Percentiles rank a stretch among this genome's conserved stretches.
These are phyloP conservation scores for Styela clava DNA, from an alignment of 23 tunicate genomes.

Conservation along the genomic window DNA sequence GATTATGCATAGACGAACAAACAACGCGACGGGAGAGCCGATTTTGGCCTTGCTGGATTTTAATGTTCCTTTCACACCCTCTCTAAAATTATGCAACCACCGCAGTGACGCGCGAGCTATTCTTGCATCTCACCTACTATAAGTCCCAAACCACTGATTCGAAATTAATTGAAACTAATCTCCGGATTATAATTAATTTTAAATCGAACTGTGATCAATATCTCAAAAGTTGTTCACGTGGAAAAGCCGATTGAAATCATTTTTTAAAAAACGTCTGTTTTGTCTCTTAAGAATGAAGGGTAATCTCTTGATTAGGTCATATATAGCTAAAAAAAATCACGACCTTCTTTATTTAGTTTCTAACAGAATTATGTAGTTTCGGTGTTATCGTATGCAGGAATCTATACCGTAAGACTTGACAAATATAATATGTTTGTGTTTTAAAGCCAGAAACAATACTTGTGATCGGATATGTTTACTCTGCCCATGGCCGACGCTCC, in stretches of 20 bases:
- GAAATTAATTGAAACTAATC: conserved; percentile 15
- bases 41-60: not conserved
- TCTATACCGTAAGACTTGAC: not conserved
- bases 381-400: not conserved
- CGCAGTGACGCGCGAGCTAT: conserved; percentile 9
- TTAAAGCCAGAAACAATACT: not conserved
- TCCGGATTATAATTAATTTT: not conserved
- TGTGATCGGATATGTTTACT: not conserved
- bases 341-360: no score
- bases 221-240: not conserved
- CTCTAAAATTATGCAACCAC: not conserved
- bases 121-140: conserved; percentile 6
- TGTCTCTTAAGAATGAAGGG: not conserved
- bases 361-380: not conserved
- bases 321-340: not conserved
- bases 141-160: conserved; percentile 12
- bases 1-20: conserved; percentile 10
- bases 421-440: not conserved
- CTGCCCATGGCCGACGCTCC: not conserved
- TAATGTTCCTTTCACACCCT: conserved; percentile 10
- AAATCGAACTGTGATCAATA: not conserved
- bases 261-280: not conserved
- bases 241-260: not conserved
- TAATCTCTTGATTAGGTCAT: not conserved
- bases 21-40: not conserved